A percentile compares a stretch with the other conserved stretches of the same genome.
phyloP scores from a whole-genome alignment of 2,113 vertebrate species.

The Pholis gunnellus region DNA sequence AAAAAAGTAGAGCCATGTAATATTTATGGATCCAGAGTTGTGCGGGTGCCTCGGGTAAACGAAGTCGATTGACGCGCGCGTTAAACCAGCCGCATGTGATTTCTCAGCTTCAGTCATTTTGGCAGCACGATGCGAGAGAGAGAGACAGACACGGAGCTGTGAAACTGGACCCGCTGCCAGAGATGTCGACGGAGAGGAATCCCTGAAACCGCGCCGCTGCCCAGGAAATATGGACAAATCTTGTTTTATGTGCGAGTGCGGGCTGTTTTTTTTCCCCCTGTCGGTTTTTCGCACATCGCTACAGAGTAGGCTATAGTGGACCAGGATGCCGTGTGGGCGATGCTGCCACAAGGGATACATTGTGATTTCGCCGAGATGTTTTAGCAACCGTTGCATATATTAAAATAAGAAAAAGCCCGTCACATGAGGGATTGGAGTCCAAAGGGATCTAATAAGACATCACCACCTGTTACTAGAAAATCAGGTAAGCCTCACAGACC shows the following conservation, averaged over 20 bases:
- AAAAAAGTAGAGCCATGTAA: conserved; percentile 55
- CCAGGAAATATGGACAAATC: conserved; percentile 71
- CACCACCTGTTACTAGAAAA: conserved; percentile 83
- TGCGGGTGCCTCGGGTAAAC: conserved; percentile 58
- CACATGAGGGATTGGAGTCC: conserved; percentile 55
- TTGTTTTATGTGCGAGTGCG: conserved; percentile 50
- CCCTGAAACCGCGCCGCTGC: conserved; percentile 59
- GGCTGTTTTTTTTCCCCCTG: conserved; percentile 37
- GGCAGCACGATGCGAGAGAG: conserved; percentile 69
- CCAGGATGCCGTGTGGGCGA: conserved; percentile 81
- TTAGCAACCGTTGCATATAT: conserved; percentile 70
- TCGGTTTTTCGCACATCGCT: conserved; percentile 53
- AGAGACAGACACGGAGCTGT: conserved; percentile 55
- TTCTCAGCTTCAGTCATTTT: conserved; percentile 76
- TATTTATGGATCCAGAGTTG: conserved; percentile 61
- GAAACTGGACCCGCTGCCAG: conserved; percentile 67
- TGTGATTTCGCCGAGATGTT: conserved; percentile 79
- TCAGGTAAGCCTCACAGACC: conserved; percentile 76
- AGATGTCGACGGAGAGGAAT: conserved; percentile 74
- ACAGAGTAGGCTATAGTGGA: conserved; percentile 62
- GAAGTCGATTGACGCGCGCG: conserved; percentile 67
- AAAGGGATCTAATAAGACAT: conserved; percentile 68
- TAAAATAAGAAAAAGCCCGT: conserved; percentile 28
- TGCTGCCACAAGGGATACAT: conserved; percentile 79
- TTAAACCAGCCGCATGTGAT: conserved; percentile 68